A percentile compares a stretch with the other conserved stretches of the same genome.
Evolutionary conservation across 2,113 vertebrate genomes (phyloP).

Genomic region (Sciurus niger): DNA sequence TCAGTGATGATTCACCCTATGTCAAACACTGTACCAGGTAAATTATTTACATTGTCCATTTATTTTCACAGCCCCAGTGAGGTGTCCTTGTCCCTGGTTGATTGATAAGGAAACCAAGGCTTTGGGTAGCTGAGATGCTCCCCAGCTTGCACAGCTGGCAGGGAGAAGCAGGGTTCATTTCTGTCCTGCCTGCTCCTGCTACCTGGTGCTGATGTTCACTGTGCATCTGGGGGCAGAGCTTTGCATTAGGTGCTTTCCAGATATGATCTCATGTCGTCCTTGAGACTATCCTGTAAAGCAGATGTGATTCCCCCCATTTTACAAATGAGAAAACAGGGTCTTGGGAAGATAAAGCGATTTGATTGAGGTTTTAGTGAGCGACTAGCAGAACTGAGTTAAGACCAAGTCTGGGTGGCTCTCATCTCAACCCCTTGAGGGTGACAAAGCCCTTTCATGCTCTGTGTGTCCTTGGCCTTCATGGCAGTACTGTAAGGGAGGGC

Average conservation of each 20-base stretch:
- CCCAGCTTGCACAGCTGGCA: neutral
- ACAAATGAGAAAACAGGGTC: neutral
- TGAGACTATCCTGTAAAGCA: neutral
- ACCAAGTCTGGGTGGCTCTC: neutral
- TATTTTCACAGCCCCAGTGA: neutral
- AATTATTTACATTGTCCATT: neutral
- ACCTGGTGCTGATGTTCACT: neutral
- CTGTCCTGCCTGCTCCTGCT: neutral
- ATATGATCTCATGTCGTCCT: neutral
- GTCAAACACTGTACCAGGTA: neutral
- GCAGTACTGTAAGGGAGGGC: neutral
- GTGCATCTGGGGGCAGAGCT: neutral
- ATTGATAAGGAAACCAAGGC: neutral
- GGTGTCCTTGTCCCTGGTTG: neutral
- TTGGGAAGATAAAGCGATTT: neutral
- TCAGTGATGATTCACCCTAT: neutral
- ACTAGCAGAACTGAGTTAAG: neutral
- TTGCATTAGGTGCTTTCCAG: neutral
- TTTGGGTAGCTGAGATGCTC: neutral
- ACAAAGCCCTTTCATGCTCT: neutral
- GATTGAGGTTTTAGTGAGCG: neutral
- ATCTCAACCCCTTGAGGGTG: neutral
- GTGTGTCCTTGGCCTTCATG: neutral
- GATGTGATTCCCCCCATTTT: neutral
- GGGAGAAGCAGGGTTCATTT: neutral